Evolutionary conservation across 2,888 invertebrate genomes (phyloP).

Genomic region (Rosalia funebris): DNA sequence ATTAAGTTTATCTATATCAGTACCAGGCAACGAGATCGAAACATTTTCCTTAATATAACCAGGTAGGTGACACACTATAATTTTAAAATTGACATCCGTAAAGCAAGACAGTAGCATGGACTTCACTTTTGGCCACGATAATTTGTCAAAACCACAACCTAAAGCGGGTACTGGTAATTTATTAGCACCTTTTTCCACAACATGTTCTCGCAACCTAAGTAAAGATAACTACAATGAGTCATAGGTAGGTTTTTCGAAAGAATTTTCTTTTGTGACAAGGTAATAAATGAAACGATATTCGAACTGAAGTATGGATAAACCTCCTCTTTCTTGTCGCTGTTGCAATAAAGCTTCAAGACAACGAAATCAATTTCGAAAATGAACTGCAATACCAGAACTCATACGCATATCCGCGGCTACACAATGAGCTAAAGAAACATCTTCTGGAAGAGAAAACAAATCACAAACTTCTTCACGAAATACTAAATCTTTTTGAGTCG

Average conservation of each 20-base stretch:
- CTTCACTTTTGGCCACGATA: not conserved
- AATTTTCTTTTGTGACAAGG: not conserved
- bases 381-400: not conserved
- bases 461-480: not conserved
- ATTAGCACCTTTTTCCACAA: not conserved
- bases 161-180: not conserved
- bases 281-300: constrained; percentile 1
- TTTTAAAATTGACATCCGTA: not conserved
- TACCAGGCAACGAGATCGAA: not conserved
- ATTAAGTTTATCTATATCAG: not conserved
- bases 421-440: not conserved
- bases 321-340: not conserved
- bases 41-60: not conserved
- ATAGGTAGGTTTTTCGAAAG: not conserved
- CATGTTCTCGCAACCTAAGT: not conserved
- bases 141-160: not conserved
- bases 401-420: not conserved
- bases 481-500: no score
- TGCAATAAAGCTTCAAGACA: not conserved
- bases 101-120: not conserved
- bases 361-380: not conserved
- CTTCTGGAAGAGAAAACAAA: not conserved
- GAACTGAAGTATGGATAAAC: not conserved
- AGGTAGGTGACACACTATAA: not conserved
- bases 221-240: not conserved